These are phyloP conservation scores for Silurus meridionalis DNA, from an alignment of 2,113 vertebrate genomes.

Conservation along the genomic window DNA sequence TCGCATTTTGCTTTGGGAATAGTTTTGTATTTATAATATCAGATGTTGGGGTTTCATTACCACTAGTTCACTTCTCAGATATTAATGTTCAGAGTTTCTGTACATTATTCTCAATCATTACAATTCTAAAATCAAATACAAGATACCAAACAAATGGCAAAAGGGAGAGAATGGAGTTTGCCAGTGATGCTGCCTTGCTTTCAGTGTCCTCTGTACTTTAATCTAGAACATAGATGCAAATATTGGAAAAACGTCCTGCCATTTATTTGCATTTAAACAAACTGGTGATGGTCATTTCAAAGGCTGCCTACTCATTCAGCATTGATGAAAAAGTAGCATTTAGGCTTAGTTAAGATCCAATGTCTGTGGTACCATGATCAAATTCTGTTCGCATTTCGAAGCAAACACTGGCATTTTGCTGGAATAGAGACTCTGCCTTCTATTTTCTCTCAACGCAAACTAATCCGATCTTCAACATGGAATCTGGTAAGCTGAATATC, in stretches of 20 bases:
- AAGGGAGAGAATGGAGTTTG: background rate
- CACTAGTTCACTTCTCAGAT: background rate
- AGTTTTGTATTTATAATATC: background rate
- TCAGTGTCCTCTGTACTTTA: conserved; percentile 54
- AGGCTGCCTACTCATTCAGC: conserved; percentile 62
- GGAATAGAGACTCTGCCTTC: conserved; percentile 49
- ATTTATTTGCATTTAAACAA: conserved; percentile 81
- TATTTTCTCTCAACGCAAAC: background rate
- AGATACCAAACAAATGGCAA: conserved; percentile 28
- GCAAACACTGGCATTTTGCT: conserved; percentile 56
- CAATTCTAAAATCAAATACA: background rate
- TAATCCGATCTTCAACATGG: conserved; percentile 65
- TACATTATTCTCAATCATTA: background rate
- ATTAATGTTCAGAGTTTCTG: background rate
- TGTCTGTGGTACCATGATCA: conserved; percentile 60
- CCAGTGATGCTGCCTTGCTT: conserved; percentile 32
- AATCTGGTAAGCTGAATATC: conserved; percentile 68
- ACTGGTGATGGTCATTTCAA: conserved; percentile 74
- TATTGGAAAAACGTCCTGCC: conserved; percentile 73
- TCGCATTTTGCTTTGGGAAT: background rate
- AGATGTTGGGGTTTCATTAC: background rate
- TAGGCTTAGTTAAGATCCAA: conserved; percentile 35
- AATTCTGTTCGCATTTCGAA: conserved; percentile 58
- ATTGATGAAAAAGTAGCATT: conserved; percentile 60
- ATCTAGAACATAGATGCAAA: conserved; percentile 78